phyloP scores from a whole-genome alignment of 2,797 vertebrate species.

The Kryptolebias ocellatus region DNA sequence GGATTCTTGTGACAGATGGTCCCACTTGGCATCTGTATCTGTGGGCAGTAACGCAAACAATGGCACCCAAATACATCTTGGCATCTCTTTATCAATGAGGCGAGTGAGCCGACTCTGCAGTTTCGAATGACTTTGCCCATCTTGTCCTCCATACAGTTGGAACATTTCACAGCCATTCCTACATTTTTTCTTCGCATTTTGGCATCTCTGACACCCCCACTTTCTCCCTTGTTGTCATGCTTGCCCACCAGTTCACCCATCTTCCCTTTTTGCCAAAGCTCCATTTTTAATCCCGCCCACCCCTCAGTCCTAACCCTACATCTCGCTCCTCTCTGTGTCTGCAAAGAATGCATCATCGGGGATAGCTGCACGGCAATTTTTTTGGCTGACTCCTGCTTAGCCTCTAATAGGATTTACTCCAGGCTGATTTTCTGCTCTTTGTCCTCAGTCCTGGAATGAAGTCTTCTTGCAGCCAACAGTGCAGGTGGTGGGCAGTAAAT shows the following conservation, averaged over 20 bases:
- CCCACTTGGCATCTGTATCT: slow-evolving; percentile 54
- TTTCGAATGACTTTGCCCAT: slow-evolving; percentile 52
- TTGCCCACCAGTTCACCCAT: slow-evolving; percentile 37
- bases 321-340: slow-evolving; percentile 31
- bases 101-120: slow-evolving; percentile 40
- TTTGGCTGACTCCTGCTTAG: slow-evolving; percentile 71
- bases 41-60: slow-evolving; percentile 72
- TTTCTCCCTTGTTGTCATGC: slow-evolving; percentile 30
- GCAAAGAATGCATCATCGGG: slow-evolving; percentile 42
- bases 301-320: not conserved
- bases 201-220: slow-evolving; percentile 25
- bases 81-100: slow-evolving; percentile 60
- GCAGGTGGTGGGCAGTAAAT: slow-evolving; percentile 80
- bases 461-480: slow-evolving; percentile 64
- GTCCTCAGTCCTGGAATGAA: slow-evolving; percentile 68
- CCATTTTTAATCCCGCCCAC: slow-evolving; percentile 22
- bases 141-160: slow-evolving; percentile 33
- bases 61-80: slow-evolving; percentile 66
- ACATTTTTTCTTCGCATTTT: slow-evolving; percentile 20
- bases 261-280: slow-evolving; percentile 29
- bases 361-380: slow-evolving; percentile 48
- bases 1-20: slow-evolving; percentile 71
- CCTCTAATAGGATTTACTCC: slow-evolving; percentile 74
- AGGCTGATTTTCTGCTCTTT: slow-evolving; percentile 66
- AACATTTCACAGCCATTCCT: slow-evolving; percentile 37